Evolutionary conservation across 2,888 invertebrate species (phyloP).

Genomic region (Orthosia incerta): DNA sequence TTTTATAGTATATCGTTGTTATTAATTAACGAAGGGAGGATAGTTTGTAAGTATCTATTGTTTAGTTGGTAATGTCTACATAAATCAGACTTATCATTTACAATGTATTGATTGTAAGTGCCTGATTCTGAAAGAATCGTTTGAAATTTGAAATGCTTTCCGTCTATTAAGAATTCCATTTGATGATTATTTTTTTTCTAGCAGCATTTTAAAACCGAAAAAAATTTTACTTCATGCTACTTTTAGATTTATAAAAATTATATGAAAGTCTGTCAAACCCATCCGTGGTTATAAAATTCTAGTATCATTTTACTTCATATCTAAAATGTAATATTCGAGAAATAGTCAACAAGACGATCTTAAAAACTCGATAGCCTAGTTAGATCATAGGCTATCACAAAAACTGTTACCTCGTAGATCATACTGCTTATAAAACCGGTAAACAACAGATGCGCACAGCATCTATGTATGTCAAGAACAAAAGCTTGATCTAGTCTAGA

Average conservation of each 20-base stretch:
- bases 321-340: background rate
- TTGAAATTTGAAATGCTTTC: no score
- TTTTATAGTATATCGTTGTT: slow-evolving; percentile 27
- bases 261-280: no score
- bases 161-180: no score
- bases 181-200: no score
- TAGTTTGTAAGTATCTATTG: slow-evolving; percentile 33
- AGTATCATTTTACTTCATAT: background rate
- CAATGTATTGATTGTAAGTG: no score
- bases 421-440: slow-evolving; percentile 7
- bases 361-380: background rate
- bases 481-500: slow-evolving; percentile 3
- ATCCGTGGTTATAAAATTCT: no score
- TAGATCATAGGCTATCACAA: background rate
- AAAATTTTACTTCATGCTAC: background rate
- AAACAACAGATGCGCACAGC: slow-evolving; percentile 27
- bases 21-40: slow-evolving; percentile 15
- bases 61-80: background rate
- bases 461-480: slow-evolving; percentile 49
- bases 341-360: background rate
- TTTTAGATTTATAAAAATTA: background rate
- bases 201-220: no score
- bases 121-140: no score
- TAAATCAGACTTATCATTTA: background rate
- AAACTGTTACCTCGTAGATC: background rate